phyloP scores from a whole-genome alignment of 2,113 vertebrate genomes.

The Meriones unguiculatus region DNA sequence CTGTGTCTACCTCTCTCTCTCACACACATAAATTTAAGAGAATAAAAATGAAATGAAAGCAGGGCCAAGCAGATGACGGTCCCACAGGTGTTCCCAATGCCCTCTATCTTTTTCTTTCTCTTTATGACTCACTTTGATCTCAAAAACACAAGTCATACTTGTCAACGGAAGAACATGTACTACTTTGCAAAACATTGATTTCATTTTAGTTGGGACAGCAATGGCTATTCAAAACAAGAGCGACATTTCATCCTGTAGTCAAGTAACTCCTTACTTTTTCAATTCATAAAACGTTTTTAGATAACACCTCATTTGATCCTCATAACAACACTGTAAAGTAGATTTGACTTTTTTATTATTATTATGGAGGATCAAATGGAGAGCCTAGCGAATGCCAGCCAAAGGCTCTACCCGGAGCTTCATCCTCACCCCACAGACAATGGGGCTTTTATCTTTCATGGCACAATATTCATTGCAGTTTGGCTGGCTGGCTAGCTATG shows the following conservation, averaged over 20 bases:
- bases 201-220: background rate
- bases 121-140: background rate
- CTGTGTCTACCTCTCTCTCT: background rate
- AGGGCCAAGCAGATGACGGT: background rate
- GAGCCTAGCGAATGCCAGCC: background rate
- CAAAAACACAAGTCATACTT: constrained; percentile 6
- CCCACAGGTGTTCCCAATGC: background rate
- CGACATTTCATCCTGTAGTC: background rate
- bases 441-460: background rate
- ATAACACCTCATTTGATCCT: background rate
- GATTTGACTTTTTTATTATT: background rate
- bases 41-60: background rate
- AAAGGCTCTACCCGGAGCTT: background rate
- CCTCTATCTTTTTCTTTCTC: background rate
- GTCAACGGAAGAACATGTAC: background rate
- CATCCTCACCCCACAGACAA: background rate
- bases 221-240: background rate
- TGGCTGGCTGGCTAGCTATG: constrained; percentile 19
- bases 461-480: background rate
- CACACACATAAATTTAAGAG: background rate
- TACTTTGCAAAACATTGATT: constrained; percentile 26
- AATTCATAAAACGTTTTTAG: background rate
- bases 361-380: background rate
- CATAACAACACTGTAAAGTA: background rate
- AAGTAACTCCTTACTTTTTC: background rate